Percentiles rank a stretch among this genome's conserved stretches.
phyloP scores from a whole-genome alignment of 92 coral and sea anemone species.

The Pocillopora meandrina region DNA sequence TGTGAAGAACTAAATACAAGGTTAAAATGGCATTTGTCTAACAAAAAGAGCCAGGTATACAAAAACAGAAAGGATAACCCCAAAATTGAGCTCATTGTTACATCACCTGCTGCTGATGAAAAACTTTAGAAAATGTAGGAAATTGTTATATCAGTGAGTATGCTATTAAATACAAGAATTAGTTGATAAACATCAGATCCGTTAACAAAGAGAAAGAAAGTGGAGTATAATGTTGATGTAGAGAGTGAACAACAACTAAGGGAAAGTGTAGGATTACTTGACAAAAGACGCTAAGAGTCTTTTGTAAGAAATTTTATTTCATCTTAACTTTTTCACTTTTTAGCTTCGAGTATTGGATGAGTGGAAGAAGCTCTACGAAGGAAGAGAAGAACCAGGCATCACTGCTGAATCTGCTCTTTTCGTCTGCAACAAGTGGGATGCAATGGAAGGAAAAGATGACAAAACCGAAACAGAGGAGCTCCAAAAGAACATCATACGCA shows the following conservation, averaged over 20 bases:
- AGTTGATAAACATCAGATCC: conserved; percentile 32
- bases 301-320: no score
- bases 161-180: conserved; percentile 27
- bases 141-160: conserved; percentile 33
- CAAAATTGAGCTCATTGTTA: conserved; percentile 26
- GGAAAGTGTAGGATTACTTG: no score
- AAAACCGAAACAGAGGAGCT: not conserved
- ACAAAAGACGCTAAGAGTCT: no score
- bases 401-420: conserved; percentile 13
- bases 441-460: not conserved
- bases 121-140: conserved; percentile 41
- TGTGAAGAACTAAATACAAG: conserved; percentile 31
- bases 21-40: conserved; percentile 25
- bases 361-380: conserved; percentile 13
- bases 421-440: conserved; percentile 32
- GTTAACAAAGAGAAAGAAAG: not conserved
- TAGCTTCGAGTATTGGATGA: conserved; percentile 6
- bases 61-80: conserved; percentile 2
- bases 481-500: not conserved
- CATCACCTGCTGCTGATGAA: conserved; percentile 33
- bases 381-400: not conserved
- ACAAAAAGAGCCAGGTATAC: no score
- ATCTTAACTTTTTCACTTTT: not conserved
- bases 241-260: conserved; percentile 14
- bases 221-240: conserved; percentile 30